Base-by-base conservation (phyloP, 2,888 invertebrate genomes). In the Mythimna albipuncta region DNA sequence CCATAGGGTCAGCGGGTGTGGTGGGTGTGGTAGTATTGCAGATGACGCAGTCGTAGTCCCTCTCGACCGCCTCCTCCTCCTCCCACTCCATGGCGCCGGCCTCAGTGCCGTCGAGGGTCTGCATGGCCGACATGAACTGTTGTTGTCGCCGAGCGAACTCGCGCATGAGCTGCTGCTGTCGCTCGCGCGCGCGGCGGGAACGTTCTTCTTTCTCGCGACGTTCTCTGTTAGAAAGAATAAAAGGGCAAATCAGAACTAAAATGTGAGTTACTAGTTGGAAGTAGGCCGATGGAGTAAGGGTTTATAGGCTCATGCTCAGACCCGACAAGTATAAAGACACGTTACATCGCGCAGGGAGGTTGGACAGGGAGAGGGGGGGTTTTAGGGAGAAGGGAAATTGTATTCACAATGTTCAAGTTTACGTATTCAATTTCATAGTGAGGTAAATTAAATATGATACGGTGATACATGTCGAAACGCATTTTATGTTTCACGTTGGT, bases 21-120 rank as follows among this genome's bases (percentile, higher is more conserved):
- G 98, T 98, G 32, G 98, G 97, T 52, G 98, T 98, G 76, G 98
- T 98, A 91, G 98, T 98, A 95, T 98, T 99, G 94, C 99, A 99
- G 87, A 99, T 99, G 80, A 99, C 99, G 96, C 99, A 99, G 94
- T 99, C 98, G 94, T 99, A 99, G 93, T 98, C 98, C 85, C 97
- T 97, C 84, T 97, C 97, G 21, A 87, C 89, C 55, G 97, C 97
- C 87, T 97, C 97, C 86, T 97, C 97, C 82, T 97, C 97, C 86
- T 94, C 97, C 96, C 97, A 97, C 85, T 98, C 97, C 97, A 97
- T 97, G 83, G 88, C 86, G 61, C 80, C 96, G 92, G 79, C 93
- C 90, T 89, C 97, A 94, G 79, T 97, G 95, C 77, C 89, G 67
- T 90, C 91, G 85, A 87, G 79, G 77, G 67, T 82, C 93, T 85